Conservation (phyloP, 2,888 invertebrate genomes). For the Athalia cordata region DNA sequence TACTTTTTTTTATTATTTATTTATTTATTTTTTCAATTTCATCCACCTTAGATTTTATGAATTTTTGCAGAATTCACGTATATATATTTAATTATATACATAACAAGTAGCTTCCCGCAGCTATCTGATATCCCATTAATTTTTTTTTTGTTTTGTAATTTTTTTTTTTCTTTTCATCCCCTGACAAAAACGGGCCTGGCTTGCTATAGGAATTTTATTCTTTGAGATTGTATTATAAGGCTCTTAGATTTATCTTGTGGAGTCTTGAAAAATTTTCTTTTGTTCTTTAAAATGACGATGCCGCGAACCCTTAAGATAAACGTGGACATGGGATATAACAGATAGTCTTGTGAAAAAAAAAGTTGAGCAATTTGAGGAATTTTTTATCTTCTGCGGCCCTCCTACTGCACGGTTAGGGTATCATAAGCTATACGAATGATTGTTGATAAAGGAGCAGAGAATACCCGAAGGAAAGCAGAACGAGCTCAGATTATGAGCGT, state of each 20-base stretch:
- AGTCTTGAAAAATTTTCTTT: constrained; percentile 3
- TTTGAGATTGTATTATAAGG: neutral
- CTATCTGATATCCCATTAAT: too few species aligned
- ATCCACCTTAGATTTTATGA: neutral
- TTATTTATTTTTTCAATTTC: neutral
- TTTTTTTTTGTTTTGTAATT: neutral
- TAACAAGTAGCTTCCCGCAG: too few species aligned
- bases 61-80: neutral
- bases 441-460: too few species aligned
- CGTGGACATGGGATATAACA: too few species aligned
- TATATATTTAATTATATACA: too few species aligned
- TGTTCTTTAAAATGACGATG: constrained; percentile 2
- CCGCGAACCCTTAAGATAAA: neutral
- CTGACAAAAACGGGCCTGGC: neutral
- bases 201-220: neutral
- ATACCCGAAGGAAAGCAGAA: too few species aligned
- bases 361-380: neutral
- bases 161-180: neutral
- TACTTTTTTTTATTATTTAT: neutral
- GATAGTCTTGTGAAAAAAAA: constrained; percentile 8
- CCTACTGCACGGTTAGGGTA: neutral
- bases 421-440: too few species aligned
- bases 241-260: neutral
- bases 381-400: neutral
- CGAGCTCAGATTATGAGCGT: too few species aligned